Percentiles rank a stretch among this genome's conserved stretches.
These are phyloP conservation scores for Drosophila atroscutellata DNA, from an alignment of 2,888 invertebrate species.

Conservation along the genomic window DNA sequence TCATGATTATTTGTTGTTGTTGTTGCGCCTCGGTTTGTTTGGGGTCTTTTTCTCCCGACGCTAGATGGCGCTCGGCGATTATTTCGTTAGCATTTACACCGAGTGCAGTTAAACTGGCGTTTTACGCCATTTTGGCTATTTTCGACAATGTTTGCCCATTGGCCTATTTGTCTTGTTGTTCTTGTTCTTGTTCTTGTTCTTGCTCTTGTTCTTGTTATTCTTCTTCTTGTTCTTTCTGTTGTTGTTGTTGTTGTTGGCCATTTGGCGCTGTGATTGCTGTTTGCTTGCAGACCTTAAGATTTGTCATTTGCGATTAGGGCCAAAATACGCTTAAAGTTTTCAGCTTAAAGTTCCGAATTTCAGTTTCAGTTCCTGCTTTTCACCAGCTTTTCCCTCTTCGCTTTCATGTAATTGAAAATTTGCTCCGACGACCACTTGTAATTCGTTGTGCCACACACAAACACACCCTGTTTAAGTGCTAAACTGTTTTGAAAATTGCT, in stretches of 20 bases:
- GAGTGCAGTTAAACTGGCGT: conserved; percentile 64
- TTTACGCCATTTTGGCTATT: conserved; percentile 47
- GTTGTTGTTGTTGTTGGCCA: conserved; percentile 18
- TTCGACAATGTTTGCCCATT: conserved; percentile 42
- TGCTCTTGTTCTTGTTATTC: not conserved
- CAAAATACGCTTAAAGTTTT: conserved; percentile 32
- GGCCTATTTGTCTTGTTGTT: conserved; percentile 48
- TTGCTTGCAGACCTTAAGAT: conserved; percentile 57
- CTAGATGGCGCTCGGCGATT: conserved; percentile 66
- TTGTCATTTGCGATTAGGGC: conserved; percentile 67
- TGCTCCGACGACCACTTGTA: conserved; percentile 32
- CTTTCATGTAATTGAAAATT: conserved; percentile 42
- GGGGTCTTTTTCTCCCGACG: conserved; percentile 11
- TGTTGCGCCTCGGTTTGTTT: conserved; percentile 19
- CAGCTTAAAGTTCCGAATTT: conserved; percentile 31
- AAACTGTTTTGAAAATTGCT: conserved; percentile 15
- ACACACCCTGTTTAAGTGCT: not conserved
- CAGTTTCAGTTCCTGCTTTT: conserved; percentile 7
- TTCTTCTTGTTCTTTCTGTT: not conserved
- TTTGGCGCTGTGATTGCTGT: conserved; percentile 46
- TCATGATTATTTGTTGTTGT: conserved; percentile 48
- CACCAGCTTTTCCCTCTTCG: conserved; percentile 1
- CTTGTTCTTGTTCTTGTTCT: conserved; percentile 8
- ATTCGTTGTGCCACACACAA: conserved; percentile 31
- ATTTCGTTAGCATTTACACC: conserved; percentile 70